Evolutionary conservation across 2,888 invertebrate genomes (phyloP).

Genomic region (Mythimna vitellina): DNA sequence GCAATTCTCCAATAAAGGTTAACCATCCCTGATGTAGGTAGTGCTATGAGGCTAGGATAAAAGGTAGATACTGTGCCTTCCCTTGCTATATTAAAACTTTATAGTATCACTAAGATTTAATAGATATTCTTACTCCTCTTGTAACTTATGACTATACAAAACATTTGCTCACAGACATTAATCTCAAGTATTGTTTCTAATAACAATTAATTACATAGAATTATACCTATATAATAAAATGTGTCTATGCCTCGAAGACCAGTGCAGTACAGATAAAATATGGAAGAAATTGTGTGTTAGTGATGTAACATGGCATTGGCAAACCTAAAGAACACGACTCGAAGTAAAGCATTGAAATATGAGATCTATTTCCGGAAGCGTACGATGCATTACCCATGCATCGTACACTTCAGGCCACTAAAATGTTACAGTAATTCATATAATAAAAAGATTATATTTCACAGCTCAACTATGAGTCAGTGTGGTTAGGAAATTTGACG

Average conservation of each 20-base stretch:
- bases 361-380: background rate
- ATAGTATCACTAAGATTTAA: conserved; percentile 19
- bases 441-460: background rate
- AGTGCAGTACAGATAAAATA: conserved; percentile 31
- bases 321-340: background rate
- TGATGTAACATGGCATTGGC: conserved; percentile 3
- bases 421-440: background rate
- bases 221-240: conserved; percentile 7
- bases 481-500: background rate
- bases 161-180: conserved; percentile 25
- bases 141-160: conserved; percentile 3
- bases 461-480: background rate
- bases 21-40: background rate
- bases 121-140: conserved; percentile 9
- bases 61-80: background rate
- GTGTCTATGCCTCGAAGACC: conserved; percentile 19
- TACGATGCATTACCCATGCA: background rate
- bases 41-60: conserved; percentile 1
- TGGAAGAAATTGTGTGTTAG: conserved; percentile 19
- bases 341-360: conserved; percentile 1
- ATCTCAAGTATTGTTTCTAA: conserved; percentile 30
- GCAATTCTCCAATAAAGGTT: no score
- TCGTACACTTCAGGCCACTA: background rate
- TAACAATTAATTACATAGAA: background rate
- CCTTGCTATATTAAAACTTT: background rate